Percentiles rank a stretch among this genome's conserved stretches.
These are phyloP conservation scores for Drosophila parabipectinata DNA, from an alignment of 1,140 invertebrate species.

Conservation along the genomic window DNA sequence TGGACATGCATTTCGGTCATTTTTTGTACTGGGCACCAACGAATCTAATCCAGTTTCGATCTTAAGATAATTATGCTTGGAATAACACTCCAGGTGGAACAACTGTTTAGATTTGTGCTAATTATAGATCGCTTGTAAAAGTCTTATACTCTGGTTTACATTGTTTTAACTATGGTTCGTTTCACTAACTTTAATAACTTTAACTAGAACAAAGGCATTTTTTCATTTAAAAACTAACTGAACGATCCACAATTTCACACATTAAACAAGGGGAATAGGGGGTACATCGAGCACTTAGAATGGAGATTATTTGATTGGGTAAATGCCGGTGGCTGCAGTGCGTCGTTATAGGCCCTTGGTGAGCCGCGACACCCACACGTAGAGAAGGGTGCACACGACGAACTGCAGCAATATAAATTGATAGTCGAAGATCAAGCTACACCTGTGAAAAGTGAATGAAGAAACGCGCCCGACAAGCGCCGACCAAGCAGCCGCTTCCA, in stretches of 20 bases:
- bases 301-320: slow-evolving; percentile 65
- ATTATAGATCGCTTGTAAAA: slow-evolving; percentile 47
- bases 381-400: slow-evolving; percentile 67
- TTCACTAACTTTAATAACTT: slow-evolving; percentile 39
- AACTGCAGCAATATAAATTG: slow-evolving; percentile 77
- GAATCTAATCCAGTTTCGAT: slow-evolving; percentile 18
- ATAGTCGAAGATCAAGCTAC: slow-evolving; percentile 70
- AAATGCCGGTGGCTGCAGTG: slow-evolving; percentile 67
- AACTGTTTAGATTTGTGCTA: slow-evolving; percentile 8
- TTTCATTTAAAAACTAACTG: slow-evolving; percentile 6
- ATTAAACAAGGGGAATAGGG: slow-evolving; percentile 1
- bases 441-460: slow-evolving; percentile 66
- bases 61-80: slow-evolving; percentile 2
- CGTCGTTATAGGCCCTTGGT: slow-evolving; percentile 9
- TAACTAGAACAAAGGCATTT: slow-evolving; percentile 42
- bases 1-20: slow-evolving; percentile 1
- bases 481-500: slow-evolving; percentile 73
- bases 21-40: slow-evolving; percentile 10
- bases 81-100: slow-evolving; percentile 6
- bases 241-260: slow-evolving; percentile 18
- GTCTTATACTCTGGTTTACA: slow-evolving; percentile 56
- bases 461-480: slow-evolving; percentile 83
- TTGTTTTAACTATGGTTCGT: slow-evolving; percentile 30
- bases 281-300: slow-evolving; percentile 46
- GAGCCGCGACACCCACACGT: slow-evolving; percentile 59